Conservation (phyloP, 2,797 vertebrate genomes). For the Cephalopachus bancanus region DNA sequence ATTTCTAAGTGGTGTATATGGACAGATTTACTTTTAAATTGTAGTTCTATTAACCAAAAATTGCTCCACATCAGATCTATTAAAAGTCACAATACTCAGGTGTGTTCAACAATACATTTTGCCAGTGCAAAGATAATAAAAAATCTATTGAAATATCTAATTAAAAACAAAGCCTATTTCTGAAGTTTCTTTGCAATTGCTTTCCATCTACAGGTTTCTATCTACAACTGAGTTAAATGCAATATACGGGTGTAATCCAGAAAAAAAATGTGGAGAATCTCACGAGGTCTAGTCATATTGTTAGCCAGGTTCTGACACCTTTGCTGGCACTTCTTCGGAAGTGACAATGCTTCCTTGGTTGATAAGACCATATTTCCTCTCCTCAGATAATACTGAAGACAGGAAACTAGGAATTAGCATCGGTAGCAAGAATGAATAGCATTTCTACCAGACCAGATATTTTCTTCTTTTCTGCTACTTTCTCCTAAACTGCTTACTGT, state of each 20-base stretch:
- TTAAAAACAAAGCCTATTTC: neutral
- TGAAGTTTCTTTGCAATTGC: conserved; percentile 18
- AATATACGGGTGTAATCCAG: neutral
- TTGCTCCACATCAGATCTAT: neutral
- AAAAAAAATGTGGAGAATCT: neutral
- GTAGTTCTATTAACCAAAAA: neutral
- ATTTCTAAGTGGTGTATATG: neutral
- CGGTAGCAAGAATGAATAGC: neutral
- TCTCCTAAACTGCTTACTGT: neutral
- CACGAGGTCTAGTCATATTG: neutral
- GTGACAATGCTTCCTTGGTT: neutral
- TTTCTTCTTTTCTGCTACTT: neutral
- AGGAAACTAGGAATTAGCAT: neutral
- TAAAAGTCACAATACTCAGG: neutral
- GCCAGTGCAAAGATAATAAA: neutral
- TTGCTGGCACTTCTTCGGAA: neutral
- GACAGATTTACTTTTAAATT: neutral
- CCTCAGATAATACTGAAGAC: conserved; percentile 13
- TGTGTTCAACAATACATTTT: conserved; percentile 45
- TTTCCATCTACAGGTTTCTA: neutral
- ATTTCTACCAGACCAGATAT: neutral
- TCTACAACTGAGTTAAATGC: conserved; percentile 1
- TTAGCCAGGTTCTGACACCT: neutral
- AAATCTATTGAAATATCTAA: conserved; percentile 37
- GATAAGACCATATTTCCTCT: neutral